Evolutionary conservation across 2,113 vertebrate genomes (phyloP).

Genomic region (Brienomyrus longianalis): DNA sequence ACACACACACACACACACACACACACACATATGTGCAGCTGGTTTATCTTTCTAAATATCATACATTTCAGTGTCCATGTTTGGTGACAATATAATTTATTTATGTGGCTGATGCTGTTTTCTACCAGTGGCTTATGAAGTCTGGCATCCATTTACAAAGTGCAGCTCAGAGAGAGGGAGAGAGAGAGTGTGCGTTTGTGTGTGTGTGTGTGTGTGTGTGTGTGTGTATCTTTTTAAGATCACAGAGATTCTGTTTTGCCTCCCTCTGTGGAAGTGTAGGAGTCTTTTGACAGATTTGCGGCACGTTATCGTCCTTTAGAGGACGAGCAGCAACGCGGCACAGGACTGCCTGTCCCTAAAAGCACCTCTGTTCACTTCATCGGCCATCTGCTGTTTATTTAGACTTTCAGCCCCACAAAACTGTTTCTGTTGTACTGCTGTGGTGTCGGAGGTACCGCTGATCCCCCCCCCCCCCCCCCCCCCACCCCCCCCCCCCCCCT

Average conservation of each 20-base stretch:
- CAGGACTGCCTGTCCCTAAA: neutral
- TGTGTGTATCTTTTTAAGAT: neutral
- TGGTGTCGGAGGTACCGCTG: neutral
- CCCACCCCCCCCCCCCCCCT: no score
- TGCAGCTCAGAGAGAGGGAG: neutral
- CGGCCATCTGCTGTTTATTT: slow-evolving; percentile 1
- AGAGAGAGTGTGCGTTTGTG: neutral
- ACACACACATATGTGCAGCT: neutral
- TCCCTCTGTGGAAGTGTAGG: neutral
- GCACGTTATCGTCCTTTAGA: neutral
- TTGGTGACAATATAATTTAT: slow-evolving; percentile 4
- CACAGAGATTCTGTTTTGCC: neutral
- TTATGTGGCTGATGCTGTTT: slow-evolving; percentile 11
- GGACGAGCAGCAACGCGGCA: neutral
- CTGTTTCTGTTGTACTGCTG: neutral
- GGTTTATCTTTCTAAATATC: neutral
- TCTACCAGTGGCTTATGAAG: neutral
- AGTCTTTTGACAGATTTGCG: slow-evolving; percentile 7
- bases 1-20: neutral
- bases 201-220: neutral
- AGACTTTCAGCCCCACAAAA: neutral
- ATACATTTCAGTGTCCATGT: neutral
- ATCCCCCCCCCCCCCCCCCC: neutral
- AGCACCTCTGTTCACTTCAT: neutral
- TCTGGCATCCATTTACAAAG: neutral